These are phyloP conservation scores for Sphyrna mokarran DNA, from an alignment of 2,113 vertebrate genomes.

Conservation along the genomic window DNA sequence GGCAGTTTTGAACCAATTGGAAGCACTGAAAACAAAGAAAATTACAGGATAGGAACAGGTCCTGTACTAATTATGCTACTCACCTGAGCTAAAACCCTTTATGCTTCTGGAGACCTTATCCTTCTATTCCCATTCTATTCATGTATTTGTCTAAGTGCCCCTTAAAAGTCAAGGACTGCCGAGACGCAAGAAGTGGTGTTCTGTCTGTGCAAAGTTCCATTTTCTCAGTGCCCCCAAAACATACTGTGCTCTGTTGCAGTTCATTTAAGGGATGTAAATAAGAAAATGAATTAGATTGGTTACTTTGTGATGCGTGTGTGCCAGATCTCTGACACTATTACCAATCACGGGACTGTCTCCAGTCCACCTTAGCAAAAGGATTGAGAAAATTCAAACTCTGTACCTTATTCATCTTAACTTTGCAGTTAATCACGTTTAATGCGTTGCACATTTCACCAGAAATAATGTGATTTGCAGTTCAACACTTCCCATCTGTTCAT, in stretches of 20 bases:
- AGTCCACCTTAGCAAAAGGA: not conserved
- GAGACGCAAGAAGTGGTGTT: not conserved
- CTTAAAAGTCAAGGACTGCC: no score
- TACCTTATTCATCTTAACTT: conserved; percentile 3
- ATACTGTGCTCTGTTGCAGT: not conserved
- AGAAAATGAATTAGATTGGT: not conserved
- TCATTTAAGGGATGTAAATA: not conserved
- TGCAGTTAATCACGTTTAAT: not conserved
- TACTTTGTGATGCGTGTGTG: not conserved
- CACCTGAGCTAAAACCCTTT: no score
- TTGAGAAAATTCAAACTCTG: not conserved
- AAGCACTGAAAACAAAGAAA: not conserved
- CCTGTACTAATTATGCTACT: no score
- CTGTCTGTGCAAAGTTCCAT: not conserved
- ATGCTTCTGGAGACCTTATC: no score
- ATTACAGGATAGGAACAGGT: no score
- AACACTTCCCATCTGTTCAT: conserved; percentile 29
- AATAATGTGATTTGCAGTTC: not conserved
- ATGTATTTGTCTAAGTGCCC: no score
- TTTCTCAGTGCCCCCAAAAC: not conserved
- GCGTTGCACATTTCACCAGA: not conserved
- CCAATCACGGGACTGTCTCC: not conserved
- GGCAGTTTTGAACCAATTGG: not conserved
- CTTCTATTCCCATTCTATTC: no score
- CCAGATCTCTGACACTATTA: not conserved